A percentile compares a stretch with the other conserved stretches of the same genome.
Conservation (phyloP, 2,797 vertebrate genomes). For the Acanthurus lineatus region DNA sequence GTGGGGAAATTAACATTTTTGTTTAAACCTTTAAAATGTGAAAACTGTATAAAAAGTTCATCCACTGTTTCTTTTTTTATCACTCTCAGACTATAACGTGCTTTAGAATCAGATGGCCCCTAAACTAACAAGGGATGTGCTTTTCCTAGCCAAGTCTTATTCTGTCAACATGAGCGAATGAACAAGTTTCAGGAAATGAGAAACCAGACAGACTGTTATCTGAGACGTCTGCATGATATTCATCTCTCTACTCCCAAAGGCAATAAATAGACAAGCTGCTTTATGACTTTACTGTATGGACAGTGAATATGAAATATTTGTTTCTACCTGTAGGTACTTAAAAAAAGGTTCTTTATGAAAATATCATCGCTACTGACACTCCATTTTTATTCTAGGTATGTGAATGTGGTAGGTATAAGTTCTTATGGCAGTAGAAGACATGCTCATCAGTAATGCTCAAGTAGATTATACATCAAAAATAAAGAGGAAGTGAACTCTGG, state of each 20-base stretch:
- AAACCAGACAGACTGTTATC: conserved; percentile 39
- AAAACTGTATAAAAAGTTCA: not conserved
- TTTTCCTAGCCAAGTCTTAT: conserved; percentile 14
- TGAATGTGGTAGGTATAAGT: not conserved
- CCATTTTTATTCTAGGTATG: not conserved
- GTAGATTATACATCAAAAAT: not conserved
- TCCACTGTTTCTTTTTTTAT: not conserved
- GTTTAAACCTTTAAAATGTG: conserved; percentile 16
- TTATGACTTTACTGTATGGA: conserved; percentile 50
- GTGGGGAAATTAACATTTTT: conserved; percentile 27
- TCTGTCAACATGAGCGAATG: conserved; percentile 33
- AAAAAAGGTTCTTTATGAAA: conserved; percentile 24
- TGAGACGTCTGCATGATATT: conserved; percentile 47
- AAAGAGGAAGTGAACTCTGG: not conserved
- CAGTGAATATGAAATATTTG: conserved; percentile 48
- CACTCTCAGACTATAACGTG: conserved; percentile 1
- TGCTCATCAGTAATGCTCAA: not conserved
- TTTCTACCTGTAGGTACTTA: conserved; percentile 31
- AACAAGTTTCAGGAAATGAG: conserved; percentile 23
- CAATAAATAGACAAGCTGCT: conserved; percentile 46
- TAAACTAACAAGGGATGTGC: conserved; percentile 21
- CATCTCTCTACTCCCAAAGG: conserved; percentile 54
- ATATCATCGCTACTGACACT: not conserved
- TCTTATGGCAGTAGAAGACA: not conserved
- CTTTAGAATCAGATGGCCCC: conserved; percentile 2